These are phyloP conservation scores for Ophraella communa DNA, from an alignment of 2,888 invertebrate species.

Conservation along the genomic window DNA sequence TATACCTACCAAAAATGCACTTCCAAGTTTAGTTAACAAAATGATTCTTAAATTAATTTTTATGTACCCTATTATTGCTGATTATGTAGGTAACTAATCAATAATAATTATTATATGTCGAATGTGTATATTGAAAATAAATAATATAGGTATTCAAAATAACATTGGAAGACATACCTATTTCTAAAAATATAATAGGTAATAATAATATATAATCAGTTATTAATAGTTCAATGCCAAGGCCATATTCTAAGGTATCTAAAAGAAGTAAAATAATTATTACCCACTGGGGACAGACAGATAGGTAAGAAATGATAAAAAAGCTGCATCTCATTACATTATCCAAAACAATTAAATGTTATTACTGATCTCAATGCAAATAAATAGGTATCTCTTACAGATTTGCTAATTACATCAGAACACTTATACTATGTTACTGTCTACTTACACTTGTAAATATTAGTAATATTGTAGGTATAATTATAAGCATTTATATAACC, in stretches of 20 bases:
- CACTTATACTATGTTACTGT: not conserved
- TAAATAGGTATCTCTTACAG: not conserved
- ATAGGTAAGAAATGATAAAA: conserved; percentile 1
- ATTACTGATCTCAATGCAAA: not conserved
- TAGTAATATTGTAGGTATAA: not conserved
- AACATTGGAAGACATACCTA: too few relatives aligned
- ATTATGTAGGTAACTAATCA: too few relatives aligned
- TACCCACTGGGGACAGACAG: not conserved
- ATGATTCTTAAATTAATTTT: too few relatives aligned
- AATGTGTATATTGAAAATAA: too few relatives aligned
- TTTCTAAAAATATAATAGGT: too few relatives aligned
- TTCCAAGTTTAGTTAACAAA: too few relatives aligned
- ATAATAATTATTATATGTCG: too few relatives aligned
- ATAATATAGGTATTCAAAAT: too few relatives aligned
- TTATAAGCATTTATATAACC: not conserved
- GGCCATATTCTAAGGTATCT: conserved; percentile 27
- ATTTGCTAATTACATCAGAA: conserved; percentile 13
- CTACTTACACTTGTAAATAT: not conserved
- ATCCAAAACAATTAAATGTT: not conserved
- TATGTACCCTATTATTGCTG: too few relatives aligned
- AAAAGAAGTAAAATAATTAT: not conserved
- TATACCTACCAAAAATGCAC: too few relatives aligned
- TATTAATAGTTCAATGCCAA: conserved; percentile 43
- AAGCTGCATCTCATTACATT: not conserved
- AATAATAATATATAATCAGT: too few relatives aligned